Base-by-base conservation (phyloP, 2,113 vertebrate genomes). In the Octodon degus region DNA sequence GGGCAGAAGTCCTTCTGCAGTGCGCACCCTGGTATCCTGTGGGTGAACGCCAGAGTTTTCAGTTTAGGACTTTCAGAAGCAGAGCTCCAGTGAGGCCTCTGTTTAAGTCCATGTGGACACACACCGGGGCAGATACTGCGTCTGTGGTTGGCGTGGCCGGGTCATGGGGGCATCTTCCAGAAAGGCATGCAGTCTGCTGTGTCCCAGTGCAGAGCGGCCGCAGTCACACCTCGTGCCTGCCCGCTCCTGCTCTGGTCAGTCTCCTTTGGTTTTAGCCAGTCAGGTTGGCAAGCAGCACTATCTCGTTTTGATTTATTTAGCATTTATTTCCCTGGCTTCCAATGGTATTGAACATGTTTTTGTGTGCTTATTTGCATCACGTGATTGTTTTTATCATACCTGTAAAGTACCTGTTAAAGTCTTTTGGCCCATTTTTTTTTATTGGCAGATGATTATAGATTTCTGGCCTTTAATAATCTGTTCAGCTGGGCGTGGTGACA, bases 391-490 rank as follows among this genome's bases (percentile, higher is more conserved):
- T 47, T 12, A 34, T 62, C 19, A 37, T 74, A 34, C 50, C 7
- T 60, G 16, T 47, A 47, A 30, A 47, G 34, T 50, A 77, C 7
- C 74, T 47, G 7, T 50, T 84, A 70, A 47, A 43, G 80, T 85
- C 63, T 92, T 95, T 95, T 92, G 81, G 34, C 37, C 43, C 20
- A 53, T 60, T 89, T 92, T 81, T 32, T 89, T 70, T 85, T 83
- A 43, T 96, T 85, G 81, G 82, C 86, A 84, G 19, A 53, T 87
- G 43, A 60, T 79, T 77, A 3, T 82, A 83, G 32, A 77, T 50
- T 93, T 40, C n/a, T 65, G 37, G 47, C 82, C n/a, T 63, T 86
- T 86, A 83, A 37, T 32, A 55, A 90, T 77, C 50, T 65, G 19
- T 90, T 53, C 12, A 74, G 72, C 11, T 4, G 4, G 37, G 20